Conservation (phyloP, 2,113 vertebrate species). For the western clawed frog (Xenopus tropicalis) region DNA sequence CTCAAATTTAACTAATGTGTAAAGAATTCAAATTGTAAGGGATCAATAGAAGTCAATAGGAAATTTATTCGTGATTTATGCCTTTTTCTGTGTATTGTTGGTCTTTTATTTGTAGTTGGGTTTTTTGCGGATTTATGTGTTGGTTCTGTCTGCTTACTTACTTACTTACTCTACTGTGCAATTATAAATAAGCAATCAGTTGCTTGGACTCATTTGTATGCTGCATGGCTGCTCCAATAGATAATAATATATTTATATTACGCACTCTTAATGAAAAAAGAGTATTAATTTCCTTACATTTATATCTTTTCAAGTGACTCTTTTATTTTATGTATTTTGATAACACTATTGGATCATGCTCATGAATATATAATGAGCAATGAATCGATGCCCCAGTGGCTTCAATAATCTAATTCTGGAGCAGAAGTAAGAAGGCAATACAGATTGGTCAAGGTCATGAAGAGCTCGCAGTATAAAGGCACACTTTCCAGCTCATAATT, state of each 20-base stretch:
- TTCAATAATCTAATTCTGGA: conserved; percentile 29
- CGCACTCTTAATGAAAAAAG: background rate
- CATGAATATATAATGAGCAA: conserved; percentile 25
- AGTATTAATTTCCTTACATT: background rate
- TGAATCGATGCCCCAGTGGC: conserved; percentile 16
- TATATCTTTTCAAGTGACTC: background rate
- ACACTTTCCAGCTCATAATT: conserved; percentile 12
- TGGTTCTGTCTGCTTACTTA: no score
- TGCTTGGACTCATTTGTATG: background rate
- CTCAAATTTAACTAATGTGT: conserved; percentile 7
- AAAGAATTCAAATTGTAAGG: background rate
- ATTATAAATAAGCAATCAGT: background rate
- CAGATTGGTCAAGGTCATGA: conserved; percentile 29
- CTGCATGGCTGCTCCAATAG: no score
- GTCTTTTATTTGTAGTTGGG: background rate
- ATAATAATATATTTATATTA: no score
- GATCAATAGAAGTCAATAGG: background rate
- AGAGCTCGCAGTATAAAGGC: conserved; percentile 18
- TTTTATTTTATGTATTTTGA: conserved; percentile 6
- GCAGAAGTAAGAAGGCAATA: conserved; percentile 13
- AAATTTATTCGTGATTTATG: background rate
- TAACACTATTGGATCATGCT: conserved; percentile 6
- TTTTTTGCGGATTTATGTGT: no score
- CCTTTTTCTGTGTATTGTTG: background rate
- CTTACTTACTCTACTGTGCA: no score